These are phyloP conservation scores for Gymnorhina tibicen DNA, from an alignment of 2,113 vertebrate genomes.

Conservation along the genomic window DNA sequence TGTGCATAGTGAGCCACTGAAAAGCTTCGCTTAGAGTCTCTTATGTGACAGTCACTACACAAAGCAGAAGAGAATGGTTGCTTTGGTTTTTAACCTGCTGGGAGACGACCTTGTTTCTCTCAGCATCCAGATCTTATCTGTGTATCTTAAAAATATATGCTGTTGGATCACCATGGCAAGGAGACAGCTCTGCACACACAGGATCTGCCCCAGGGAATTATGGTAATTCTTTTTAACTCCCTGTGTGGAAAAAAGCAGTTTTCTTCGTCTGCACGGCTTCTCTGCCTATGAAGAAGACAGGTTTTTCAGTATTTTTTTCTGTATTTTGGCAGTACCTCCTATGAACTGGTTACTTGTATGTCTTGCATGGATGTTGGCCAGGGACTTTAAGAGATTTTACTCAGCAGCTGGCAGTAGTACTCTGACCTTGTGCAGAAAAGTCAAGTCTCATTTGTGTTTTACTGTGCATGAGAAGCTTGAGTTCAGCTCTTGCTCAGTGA, in stretches of 20 bases:
- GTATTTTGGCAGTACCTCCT: neutral
- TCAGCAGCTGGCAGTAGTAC: neutral
- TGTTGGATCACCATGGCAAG: neutral
- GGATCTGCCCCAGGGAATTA: neutral
- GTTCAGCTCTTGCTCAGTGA: neutral
- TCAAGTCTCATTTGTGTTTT: neutral
- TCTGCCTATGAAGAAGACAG: neutral
- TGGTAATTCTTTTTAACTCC: neutral
- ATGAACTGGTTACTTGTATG: neutral
- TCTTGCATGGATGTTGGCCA: neutral
- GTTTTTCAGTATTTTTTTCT: neutral
- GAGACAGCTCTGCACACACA: neutral
- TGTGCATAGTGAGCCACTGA: neutral
- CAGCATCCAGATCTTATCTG: neutral
- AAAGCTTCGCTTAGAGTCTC: neutral
- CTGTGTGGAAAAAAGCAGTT: neutral
- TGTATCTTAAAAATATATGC: fast-evolving
- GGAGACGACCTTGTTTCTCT: neutral
- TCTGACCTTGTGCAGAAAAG: neutral
- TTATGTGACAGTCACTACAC: neutral
- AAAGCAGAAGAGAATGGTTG: neutral
- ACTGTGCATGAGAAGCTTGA: neutral
- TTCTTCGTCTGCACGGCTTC: neutral
- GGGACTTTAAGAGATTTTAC: neutral
- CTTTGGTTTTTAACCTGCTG: neutral